Conservation (phyloP, 2,888 invertebrate genomes). For the Lottia scabra region DNA sequence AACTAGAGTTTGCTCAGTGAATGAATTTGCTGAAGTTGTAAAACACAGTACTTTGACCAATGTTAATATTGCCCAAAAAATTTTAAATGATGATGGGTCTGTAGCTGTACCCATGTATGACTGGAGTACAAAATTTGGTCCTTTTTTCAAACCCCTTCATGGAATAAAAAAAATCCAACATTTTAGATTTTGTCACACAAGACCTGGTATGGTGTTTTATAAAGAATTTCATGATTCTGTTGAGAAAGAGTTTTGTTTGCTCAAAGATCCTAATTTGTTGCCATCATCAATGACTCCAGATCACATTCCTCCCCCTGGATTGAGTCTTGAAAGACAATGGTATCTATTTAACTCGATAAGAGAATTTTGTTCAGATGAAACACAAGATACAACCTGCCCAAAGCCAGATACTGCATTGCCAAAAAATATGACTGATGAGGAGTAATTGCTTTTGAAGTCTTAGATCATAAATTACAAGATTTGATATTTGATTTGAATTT, state of each 20-base stretch:
- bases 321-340: not conserved
- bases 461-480: too few species aligned
- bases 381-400: not conserved
- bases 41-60: conserved; percentile 8
- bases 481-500: too few species aligned
- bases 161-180: conserved; percentile 20
- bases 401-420: not conserved
- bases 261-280: not conserved
- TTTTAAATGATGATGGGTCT: conserved; percentile 9
- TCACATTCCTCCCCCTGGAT: conserved; percentile 2
- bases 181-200: conserved; percentile 5
- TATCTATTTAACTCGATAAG: conserved; percentile 11
- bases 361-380: not conserved
- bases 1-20: conserved; percentile 19
- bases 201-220: conserved; percentile 7
- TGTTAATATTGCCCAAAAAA: conserved; percentile 15
- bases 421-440: too few species aligned
- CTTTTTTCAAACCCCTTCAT: conserved; percentile 5
- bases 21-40: conserved; percentile 20
- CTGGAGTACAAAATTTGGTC: conserved; percentile 6
- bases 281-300: not conserved
- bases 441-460: too few species aligned
- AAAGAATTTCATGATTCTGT: not conserved
- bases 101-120: conserved; percentile 9
- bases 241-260: not conserved